Evolutionary conservation across 2,797 vertebrate genomes (phyloP), one percentile per base, ranked within the genome.

Genomic region (Fistularia tabacaria): DNA sequence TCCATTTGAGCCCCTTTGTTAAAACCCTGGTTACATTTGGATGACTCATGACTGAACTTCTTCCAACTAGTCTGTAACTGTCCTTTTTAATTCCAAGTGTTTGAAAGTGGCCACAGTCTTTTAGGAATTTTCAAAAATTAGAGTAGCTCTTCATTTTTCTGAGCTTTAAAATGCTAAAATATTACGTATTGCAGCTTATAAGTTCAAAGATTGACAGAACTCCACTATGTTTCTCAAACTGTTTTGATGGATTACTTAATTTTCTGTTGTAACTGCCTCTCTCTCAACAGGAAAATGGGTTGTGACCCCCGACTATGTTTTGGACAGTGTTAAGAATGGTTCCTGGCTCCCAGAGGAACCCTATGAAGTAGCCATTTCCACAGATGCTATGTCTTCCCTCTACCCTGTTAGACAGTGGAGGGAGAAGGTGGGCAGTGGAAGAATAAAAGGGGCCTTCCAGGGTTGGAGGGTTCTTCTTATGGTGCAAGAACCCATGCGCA

Each of bases 401-500:
- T 77, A 87, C 74, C 89, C 90, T 1, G 68, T 80, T 49, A 79
- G 79, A 46, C 74, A 71, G 62, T 92, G 91, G 91, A 82, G 91
- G 73, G 81, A 90, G 73, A 89, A 73, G 49, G 82, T 92, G 59
- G 57, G 74, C 47, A 83, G 62, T 39, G 91, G 91, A 65, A 25
- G 71, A 74, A 78, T 91, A 76, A 83, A 83, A 14, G 97, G 97
- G 59, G 97, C 95, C 64, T 99, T 98, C 84, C 92, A 96, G 83
- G 93, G 84, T 76, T 99, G 97, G 97, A 93, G 86, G 74, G 95
- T 98, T 74, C 87, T 94, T 51, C 90, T 98, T 10, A 82, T 89
- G 69, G 75, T 93, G 69, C 86, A 90, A 49, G 69, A 89, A 54
- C 67, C 84, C 66, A 83, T 80, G 59, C 87, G 59, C 69, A 92